These are phyloP conservation scores for Dysdera silvatica DNA, from an alignment of 1,140 invertebrate species.

Conservation along the genomic window DNA sequence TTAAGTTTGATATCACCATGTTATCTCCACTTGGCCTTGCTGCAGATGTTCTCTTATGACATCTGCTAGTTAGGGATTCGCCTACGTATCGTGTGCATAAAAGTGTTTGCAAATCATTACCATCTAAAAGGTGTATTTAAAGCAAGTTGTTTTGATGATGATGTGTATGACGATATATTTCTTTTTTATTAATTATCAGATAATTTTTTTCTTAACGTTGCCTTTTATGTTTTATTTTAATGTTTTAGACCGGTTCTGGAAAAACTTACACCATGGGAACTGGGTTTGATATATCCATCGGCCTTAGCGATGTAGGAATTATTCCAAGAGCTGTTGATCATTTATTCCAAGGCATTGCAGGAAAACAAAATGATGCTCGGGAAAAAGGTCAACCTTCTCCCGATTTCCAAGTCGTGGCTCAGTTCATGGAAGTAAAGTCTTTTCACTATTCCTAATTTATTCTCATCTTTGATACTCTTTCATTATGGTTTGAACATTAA, in stretches of 20 bases:
- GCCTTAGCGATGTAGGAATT: conserved; percentile 70
- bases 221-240: not conserved
- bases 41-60: no score
- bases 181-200: not conserved
- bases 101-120: no score
- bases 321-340: conserved; percentile 87
- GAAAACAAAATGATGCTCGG: conserved; percentile 53
- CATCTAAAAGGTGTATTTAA: no score
- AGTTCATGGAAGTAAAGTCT: conserved; percentile 49
- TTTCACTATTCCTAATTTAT: no score
- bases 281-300: conserved; percentile 76
- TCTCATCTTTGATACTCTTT: no score
- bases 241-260: conserved; percentile 75
- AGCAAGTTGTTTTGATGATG: not conserved
- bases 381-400: conserved; percentile 57
- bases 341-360: conserved; percentile 73
- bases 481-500: no score
- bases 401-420: conserved; percentile 69
- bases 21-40: no score
- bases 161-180: not conserved
- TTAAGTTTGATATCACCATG: no score
- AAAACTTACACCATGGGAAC: conserved; percentile 99
- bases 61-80: no score
- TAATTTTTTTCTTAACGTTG: not conserved
- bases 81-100: no score